Percentiles rank a stretch among this genome's conserved stretches.
phyloP scores from a whole-genome alignment of 2,888 invertebrate genomes.

The Lamellibrachia satsuma region DNA sequence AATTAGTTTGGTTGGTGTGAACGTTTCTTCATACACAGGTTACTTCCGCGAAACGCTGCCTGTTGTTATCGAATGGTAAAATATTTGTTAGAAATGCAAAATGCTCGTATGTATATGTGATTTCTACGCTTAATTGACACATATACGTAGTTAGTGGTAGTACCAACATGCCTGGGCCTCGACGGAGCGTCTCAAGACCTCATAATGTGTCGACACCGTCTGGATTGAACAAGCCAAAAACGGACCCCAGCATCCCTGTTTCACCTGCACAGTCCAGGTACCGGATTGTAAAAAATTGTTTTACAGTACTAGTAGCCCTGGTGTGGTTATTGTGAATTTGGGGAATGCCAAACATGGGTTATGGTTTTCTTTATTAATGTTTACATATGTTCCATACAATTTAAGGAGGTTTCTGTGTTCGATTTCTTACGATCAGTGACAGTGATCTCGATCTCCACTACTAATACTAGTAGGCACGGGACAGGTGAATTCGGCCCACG shows the following conservation, averaged over 20 bases:
- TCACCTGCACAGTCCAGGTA: not conserved
- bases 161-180: not conserved
- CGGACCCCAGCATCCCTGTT: slow-evolving; percentile 1
- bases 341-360: too few species aligned
- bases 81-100: not conserved
- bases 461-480: too few species aligned
- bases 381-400: too few species aligned
- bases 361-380: too few species aligned
- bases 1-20: not conserved
- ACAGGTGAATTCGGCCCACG: too few species aligned
- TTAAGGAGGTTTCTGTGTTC: too few species aligned
- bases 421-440: too few species aligned
- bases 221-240: not conserved
- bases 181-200: not conserved
- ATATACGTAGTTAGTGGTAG: not conserved
- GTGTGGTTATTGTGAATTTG: too few species aligned
- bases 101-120: not conserved
- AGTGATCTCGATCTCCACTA: too few species aligned
- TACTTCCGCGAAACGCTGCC: not conserved
- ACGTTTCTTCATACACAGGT: slow-evolving; percentile 17
- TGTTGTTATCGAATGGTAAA: not conserved
- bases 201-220: not conserved
- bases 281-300: not conserved
- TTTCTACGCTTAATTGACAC: not conserved
- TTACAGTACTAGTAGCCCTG: not conserved